Base-by-base conservation (phyloP, 2,797 vertebrate species). In the Bucorvus abyssinicus region DNA sequence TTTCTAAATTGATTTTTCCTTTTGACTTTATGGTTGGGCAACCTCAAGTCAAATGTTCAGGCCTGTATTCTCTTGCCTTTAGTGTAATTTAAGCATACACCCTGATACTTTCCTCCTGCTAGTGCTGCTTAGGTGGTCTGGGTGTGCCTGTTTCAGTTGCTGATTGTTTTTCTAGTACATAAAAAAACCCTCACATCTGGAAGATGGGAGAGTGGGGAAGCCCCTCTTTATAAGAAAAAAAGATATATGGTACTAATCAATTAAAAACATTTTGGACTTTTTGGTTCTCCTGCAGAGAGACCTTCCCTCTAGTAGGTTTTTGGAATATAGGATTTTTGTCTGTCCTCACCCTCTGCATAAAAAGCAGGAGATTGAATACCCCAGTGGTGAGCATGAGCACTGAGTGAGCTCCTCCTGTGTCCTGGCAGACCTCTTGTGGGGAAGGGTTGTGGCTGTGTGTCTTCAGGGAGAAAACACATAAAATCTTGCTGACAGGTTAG, bases 91-190 rank as follows among this genome's bases (percentile, higher is more conserved):
- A 91, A 90, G 50, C 24, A 55, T 88, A 63, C 47, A 79, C 52
- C n/a, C 42, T 68, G 50, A 57, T 67, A 42, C 53, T 90, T 56
- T 49, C 17, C 36, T 83, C 13, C 13, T 75, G 32, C 36, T 87
- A 14, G n/a, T 34, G 32, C 91, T 92, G 47, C 91, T 91, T 94
- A 92, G 93, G 94, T 96, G 90, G 93, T 92, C 86, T 80, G 90
- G 75, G 75, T 89, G 55, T 90, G 87, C 68, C 89, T 67, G 13
- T 80, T 96, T 77, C 78, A 81, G 61, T 67, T 95, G 60, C 40
- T 78, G 57, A 32, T 91, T 84, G 45, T 83, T 93, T 92, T 80
- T 68, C 21, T 92, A 45, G 8, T 84, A 30, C 23, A 21, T 23
- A 49, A 26, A 59, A 90, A 89, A 63, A 10, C n/a, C n/a, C n/a